Base-by-base conservation (phyloP, 37 sponge, comb jelly and placozoan species). In the Hexactinellida sp. region DNA sequence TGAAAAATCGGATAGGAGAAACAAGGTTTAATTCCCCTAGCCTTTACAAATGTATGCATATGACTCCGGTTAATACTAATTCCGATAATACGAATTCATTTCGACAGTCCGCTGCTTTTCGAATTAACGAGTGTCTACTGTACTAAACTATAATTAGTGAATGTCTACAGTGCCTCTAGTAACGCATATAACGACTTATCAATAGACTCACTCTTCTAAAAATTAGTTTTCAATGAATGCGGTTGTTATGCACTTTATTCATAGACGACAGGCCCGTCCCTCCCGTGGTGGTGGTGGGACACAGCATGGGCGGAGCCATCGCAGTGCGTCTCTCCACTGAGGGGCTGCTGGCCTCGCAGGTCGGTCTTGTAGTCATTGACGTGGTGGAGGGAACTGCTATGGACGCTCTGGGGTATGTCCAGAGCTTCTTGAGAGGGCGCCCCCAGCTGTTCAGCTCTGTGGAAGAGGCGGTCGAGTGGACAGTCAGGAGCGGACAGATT, bases 281-380 rank as follows among this genome's bases (percentile, higher is more conserved):
- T 23, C 96, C 96, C n/a, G 85, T 93, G 1, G 82, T 95, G 0
- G 41, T 95, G 38, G 86, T 95, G 87, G 96, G 96, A 37, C 96
- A 95, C 91, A 95, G 95, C 54, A 97, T 97, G 98, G 98, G 98
- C 36, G 98, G 98, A 54, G 95, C 98, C 52, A 86, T 97, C 24
- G 95, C 95, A 37, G 90, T 93, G 41, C 87, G 89, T 23, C 87
- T 85, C n/a, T 95, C 94, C 37, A 89, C 85, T 9, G 54, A 51
- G 37, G 84, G 83, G 0, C 32, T 36, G 36, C 38, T 97, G 0
- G 88, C 90, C 13, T 85, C 93, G 38, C 55, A 94, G 1, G 88
- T 86, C 0, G 98, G 91, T 30, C 71, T 97, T 30, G 90, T 88
- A 24, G 89, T 94, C 25, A 94, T 97, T 84, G 98, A 97, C 88